phyloP scores from a whole-genome alignment of 2,113 vertebrate genomes.

The Pseudopodoces humilis region DNA sequence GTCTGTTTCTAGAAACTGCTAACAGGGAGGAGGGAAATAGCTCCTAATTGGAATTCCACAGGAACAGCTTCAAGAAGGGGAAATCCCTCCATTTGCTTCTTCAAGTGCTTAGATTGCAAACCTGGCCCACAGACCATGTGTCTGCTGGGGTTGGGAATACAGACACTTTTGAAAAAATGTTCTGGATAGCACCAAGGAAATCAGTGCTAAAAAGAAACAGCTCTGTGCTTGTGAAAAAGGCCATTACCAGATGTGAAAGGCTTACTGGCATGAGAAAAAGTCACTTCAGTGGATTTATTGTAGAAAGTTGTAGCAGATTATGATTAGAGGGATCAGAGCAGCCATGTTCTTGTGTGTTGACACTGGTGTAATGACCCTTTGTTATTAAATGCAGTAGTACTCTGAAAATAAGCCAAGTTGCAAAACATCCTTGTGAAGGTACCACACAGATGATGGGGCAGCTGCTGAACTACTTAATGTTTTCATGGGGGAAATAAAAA shows the following conservation, averaged over 20 bases:
- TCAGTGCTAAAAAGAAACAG: not conserved
- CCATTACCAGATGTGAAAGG: not conserved
- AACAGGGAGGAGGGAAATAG: not conserved
- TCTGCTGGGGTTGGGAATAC: not conserved
- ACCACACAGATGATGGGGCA: not conserved
- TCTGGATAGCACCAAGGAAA: not conserved
- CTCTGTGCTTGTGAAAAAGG: not conserved
- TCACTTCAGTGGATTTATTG: not conserved
- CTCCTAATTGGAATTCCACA: not conserved
- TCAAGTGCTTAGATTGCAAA: not conserved
- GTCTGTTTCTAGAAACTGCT: not conserved
- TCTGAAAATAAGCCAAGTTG: not conserved
- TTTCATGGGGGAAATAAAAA: conserved; percentile 1
- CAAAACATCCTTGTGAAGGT: not conserved
- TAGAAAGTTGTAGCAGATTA: not conserved
- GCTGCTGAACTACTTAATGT: not conserved
- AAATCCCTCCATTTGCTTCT: not conserved
- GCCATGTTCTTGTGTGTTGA: not conserved
- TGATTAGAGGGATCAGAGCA: not conserved
- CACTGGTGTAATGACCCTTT: not conserved
- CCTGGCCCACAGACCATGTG: not conserved
- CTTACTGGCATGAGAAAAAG: not conserved
- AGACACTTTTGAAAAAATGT: not conserved
- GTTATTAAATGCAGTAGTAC: not conserved
- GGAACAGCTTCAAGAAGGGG: not conserved